Evolutionary conservation across 2,888 invertebrate species (phyloP), one percentile per base, ranked within the genome.

Genomic region (Epistrophe grossulariae): DNA sequence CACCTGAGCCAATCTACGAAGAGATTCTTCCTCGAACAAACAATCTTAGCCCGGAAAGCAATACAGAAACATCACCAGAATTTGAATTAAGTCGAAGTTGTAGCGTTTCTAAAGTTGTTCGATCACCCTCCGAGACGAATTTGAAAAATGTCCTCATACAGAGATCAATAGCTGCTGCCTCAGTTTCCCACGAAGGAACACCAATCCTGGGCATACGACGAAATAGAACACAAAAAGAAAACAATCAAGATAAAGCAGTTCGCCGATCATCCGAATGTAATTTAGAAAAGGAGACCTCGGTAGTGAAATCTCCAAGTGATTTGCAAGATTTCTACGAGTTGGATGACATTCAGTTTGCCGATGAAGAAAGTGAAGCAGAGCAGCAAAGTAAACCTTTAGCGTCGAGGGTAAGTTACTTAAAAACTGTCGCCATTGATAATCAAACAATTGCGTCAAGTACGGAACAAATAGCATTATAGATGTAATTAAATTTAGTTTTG

Each of bases 321-420:
- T 90, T 95, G 13, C 94, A 94, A 89, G 94, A 94, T 89, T 94
- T 93, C 88, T 93, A 94, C 64, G 94, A 94, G 89, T 93, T 95
- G 74, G 94, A 94, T 72, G 96, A 96, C 89, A 95, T 96, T 64
- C 95, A 94, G 90, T 96, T 95, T 91, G 96, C 95, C 9, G 96
- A 96, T 90, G 96, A 96, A 17, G 87, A 87, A 43, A 83, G 79
- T 24, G 87, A 87, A 64, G 64, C 70, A 1, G 87, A 87, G 55
- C 87, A 40, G 1, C 60, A 82, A 43, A 62, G 43, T 62, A 87
- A 87, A 76, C 72, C 55, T 48, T 66, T 87, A 76, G 71, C 74
- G 35, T 79, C 83, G 7, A 70, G 68, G 19, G 48, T 79, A 17
- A 87, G 83, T 66, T 87, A 83, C 79, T 83, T 83, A 19, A 87